Conservation (phyloP, 2,113 vertebrate species). For the Erpornis zantholeuca region DNA sequence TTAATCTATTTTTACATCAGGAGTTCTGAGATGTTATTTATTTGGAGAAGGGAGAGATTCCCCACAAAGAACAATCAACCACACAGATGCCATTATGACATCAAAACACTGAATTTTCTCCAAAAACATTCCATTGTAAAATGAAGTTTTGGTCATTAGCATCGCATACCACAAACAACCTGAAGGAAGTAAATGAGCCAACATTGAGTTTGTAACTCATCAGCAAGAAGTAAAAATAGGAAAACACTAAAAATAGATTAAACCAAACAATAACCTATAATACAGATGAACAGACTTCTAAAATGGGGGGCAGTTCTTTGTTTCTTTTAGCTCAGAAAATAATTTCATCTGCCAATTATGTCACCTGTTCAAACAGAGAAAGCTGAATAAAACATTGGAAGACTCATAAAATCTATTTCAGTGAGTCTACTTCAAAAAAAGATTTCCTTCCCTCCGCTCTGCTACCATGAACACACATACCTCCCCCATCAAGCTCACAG, state of each 20-base stretch:
- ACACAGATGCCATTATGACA: not conserved
- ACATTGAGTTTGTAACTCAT: not conserved
- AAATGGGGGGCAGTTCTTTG: not conserved
- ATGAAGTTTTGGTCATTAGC: not conserved
- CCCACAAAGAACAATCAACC: not conserved
- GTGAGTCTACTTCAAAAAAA: not conserved
- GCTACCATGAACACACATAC: not conserved
- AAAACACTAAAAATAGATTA: not conserved
- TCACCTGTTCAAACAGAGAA: constrained; percentile 5
- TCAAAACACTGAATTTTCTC: not conserved
- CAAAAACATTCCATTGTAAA: not conserved
- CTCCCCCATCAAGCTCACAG: not conserved
- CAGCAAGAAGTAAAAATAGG: not conserved
- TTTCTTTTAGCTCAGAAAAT: not conserved
- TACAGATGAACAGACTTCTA: not conserved
- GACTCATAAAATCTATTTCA: not conserved
- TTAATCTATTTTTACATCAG: not conserved
- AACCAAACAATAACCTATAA: not conserved
- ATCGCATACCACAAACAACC: not conserved
- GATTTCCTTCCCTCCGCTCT: not conserved
- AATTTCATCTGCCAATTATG: not conserved
- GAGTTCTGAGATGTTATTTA: not conserved
- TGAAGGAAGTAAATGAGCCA: not conserved
- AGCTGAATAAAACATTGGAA: not conserved
- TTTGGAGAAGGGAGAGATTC: not conserved